Evolutionary conservation across 2,797 vertebrate genomes (phyloP).

Genomic region (Gouania willdenowi): DNA sequence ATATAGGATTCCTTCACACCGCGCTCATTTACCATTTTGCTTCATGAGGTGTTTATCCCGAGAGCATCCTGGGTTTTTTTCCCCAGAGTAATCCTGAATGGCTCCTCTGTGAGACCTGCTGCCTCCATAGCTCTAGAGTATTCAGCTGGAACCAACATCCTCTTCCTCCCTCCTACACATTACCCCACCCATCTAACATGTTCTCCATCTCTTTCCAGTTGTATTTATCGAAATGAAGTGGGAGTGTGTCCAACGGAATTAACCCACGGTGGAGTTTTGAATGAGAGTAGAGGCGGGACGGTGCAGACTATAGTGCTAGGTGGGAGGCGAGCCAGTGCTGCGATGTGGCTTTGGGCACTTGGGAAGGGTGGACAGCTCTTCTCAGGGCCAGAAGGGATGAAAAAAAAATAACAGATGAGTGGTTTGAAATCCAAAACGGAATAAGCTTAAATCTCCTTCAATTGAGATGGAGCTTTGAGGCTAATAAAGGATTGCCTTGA

Average conservation of each 20-base stretch:
- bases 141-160: constrained; percentile 24
- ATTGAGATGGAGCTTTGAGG: constrained; percentile 57
- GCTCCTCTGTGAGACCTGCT: constrained; percentile 48
- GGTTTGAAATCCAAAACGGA: constrained; percentile 53
- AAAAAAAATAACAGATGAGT: constrained; percentile 55
- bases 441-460: constrained; percentile 55
- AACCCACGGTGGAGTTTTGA: constrained; percentile 66
- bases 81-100: constrained; percentile 61
- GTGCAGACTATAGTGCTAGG: constrained; percentile 47
- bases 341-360: constrained; percentile 41
- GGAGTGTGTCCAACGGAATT: constrained; percentile 78
- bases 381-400: constrained; percentile 51
- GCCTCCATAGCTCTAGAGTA: constrained; percentile 27
- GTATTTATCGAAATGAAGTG: constrained; percentile 57
- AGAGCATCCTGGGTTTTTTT: constrained; percentile 45
- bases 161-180: constrained; percentile 25
- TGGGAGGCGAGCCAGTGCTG: constrained; percentile 58
- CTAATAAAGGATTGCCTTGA: constrained; percentile 63
- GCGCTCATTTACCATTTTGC: constrained; percentile 54
- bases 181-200: constrained; percentile 54
- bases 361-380: constrained; percentile 60
- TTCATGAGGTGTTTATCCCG: constrained; percentile 32
- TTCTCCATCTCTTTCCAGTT: constrained; percentile 62
- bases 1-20: constrained; percentile 11
- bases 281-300: constrained; percentile 53